Conservation (phyloP, 2,113 vertebrate genomes). For the Dromaius novaehollandiae region DNA sequence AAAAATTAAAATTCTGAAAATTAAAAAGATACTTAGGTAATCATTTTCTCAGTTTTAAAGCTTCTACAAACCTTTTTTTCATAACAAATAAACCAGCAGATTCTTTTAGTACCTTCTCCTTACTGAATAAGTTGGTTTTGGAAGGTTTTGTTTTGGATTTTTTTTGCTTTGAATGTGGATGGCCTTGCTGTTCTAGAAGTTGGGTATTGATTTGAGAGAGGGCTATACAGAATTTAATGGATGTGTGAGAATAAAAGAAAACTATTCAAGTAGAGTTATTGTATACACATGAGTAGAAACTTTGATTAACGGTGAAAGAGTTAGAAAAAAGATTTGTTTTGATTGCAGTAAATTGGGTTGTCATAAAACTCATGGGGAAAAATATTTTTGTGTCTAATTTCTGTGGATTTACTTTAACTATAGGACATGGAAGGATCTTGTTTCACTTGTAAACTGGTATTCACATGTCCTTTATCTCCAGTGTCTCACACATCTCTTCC, state of each 20-base stretch:
- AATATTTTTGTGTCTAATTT: neutral
- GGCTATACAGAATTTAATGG: neutral
- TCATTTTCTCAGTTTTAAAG: neutral
- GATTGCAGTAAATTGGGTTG: neutral
- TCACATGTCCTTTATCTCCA: neutral
- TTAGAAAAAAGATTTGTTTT: neutral
- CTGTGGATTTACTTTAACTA: neutral
- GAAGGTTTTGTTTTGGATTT: neutral
- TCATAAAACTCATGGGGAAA: neutral
- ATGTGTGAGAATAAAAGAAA: neutral
- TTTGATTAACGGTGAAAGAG: neutral
- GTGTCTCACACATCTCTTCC: neutral
- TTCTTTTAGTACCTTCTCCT: neutral
- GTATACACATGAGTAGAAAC: neutral
- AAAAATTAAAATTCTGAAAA: neutral
- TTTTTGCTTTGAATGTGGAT: neutral
- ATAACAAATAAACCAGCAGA: neutral
- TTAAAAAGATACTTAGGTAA: neutral
- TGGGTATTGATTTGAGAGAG: neutral
- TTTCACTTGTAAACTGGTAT: neutral
- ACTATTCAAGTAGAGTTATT: neutral
- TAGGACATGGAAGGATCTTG: neutral
- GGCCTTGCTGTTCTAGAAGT: neutral
- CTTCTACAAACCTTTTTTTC: neutral
- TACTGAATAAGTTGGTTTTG: neutral